Base-by-base conservation (phyloP, 1,140 invertebrate species). In the Heliothis virescens region DNA sequence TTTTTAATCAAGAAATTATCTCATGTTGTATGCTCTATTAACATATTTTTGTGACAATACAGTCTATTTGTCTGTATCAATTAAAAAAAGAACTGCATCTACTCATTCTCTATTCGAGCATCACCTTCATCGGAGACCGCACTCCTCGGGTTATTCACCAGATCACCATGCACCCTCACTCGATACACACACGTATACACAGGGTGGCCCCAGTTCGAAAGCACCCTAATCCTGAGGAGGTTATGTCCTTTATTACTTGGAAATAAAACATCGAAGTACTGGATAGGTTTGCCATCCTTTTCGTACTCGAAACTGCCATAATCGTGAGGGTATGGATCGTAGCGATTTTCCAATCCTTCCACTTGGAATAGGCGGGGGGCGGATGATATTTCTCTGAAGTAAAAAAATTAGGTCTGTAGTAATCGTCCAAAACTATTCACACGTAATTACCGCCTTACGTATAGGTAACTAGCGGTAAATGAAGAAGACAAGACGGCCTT, bases 151-250 rank as follows among this genome's bases (percentile, higher is more conserved):
- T 81, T 85, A 10, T 83, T 63, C 15, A 81, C 81, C 15, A 94
- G 82, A 0, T 92, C 90, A 0, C 93, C 93, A 65, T 94, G 93
- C 2, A 94, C 83, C 55, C 93, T 84, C 7, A 94, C 82, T 3
- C 92, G 86, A 78, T 94, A 94, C 18, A 94, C 88, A 55, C 93
- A 94, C 0, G 93, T 94, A 74, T 91, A 93, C 15, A 91, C 86
- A 3, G 87, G 74, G 47, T 94, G 89, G 0, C 92, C 92, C 92
- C 93, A 94, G 82, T 94, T 94, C 15, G 89, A 87, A 12, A 89
- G 73, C 62, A 94, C 83, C 26, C 85, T 84, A 1, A 94, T 29
- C 7, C 90, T 84, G 59, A 94, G 86, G 34, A 94, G 71, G 60
- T 86, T 86, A 69, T 87, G 92, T 0, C 85, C 89, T 47, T 88